A percentile compares a stretch with the other conserved stretches of the same genome.
These are phyloP conservation scores for Deilephila porcellus DNA, from an alignment of 2,888 invertebrate species.

Conservation along the genomic window DNA sequence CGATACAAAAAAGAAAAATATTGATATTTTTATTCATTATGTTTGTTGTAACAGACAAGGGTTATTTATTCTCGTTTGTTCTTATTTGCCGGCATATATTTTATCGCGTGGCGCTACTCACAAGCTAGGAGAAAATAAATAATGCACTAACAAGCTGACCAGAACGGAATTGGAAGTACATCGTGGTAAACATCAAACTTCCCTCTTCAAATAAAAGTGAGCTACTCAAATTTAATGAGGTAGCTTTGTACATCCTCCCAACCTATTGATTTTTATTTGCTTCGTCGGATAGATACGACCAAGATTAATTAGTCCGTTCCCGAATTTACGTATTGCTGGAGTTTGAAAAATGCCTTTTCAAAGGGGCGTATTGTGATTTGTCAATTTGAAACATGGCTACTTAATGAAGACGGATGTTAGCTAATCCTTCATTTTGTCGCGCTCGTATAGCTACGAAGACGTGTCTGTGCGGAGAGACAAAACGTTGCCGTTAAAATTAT, in stretches of 20 bases:
- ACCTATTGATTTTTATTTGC: conserved; percentile 23
- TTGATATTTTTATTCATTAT: too few species aligned
- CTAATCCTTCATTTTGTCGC: conserved; percentile 62
- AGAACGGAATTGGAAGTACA: background rate
- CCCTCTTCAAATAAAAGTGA: conserved; percentile 19
- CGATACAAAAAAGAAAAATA: background rate
- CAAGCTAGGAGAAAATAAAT: background rate
- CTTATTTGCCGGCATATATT: background rate
- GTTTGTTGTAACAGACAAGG: background rate
- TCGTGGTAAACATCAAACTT: conserved; percentile 6
- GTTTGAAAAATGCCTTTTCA: conserved; percentile 45
- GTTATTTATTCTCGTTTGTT: background rate
- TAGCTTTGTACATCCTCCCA: conserved; percentile 1
- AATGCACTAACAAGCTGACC: conserved; percentile 14
- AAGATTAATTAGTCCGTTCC: conserved; percentile 29
- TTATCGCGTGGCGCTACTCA: background rate
- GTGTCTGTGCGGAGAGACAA: conserved; percentile 46
- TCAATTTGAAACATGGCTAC: conserved; percentile 61
- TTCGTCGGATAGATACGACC: background rate
- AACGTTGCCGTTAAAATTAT: conserved; percentile 56
- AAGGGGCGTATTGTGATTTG: conserved; percentile 57
- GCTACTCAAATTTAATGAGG: conserved; percentile 13
- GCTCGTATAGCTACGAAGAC: conserved; percentile 46
- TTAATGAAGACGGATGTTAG: conserved; percentile 67
- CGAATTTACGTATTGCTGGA: conserved; percentile 38